Evolutionary conservation across 1,140 invertebrate genomes (phyloP).

Genomic region (Cyrtorhinus lividipennis): DNA sequence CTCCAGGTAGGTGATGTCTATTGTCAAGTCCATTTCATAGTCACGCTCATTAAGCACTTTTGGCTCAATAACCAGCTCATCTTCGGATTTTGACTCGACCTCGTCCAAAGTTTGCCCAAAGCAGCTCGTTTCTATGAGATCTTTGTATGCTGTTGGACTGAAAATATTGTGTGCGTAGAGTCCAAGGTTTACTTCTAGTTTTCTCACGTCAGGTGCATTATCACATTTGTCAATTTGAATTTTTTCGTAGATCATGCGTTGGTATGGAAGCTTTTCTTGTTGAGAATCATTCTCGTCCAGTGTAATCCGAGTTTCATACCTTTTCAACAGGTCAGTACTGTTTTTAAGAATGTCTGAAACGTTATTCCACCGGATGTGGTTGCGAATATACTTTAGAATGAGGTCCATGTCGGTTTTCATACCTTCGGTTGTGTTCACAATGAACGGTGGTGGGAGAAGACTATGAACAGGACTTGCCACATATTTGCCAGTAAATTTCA

Average conservation of each 20-base stretch:
- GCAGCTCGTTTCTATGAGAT: background rate
- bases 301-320: background rate
- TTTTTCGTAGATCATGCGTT: too few relatives aligned
- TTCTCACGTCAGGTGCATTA: background rate
- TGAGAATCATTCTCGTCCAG: too few relatives aligned
- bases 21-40: background rate
- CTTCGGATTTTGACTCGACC: background rate
- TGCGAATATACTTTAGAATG: background rate
- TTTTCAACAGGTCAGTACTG: background rate
- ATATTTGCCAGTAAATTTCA: background rate
- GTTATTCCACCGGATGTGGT: conserved; percentile 10
- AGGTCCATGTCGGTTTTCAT: background rate
- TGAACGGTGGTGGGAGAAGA: background rate
- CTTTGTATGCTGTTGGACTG: background rate
- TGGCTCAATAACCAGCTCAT: background rate
- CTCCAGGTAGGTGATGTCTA: background rate
- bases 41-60: too few relatives aligned
- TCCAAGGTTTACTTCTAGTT: background rate
- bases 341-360: background rate
- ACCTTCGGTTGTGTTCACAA: background rate
- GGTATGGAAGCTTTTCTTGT: too few relatives aligned
- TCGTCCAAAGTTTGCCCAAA: background rate
- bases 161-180: background rate
- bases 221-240: too few relatives aligned
- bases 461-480: background rate